Percentiles rank a stretch among this genome's conserved stretches.
These are phyloP conservation scores for Drosophila nigrodunni DNA, from an alignment of 1,140 invertebrate species.

Conservation along the genomic window DNA sequence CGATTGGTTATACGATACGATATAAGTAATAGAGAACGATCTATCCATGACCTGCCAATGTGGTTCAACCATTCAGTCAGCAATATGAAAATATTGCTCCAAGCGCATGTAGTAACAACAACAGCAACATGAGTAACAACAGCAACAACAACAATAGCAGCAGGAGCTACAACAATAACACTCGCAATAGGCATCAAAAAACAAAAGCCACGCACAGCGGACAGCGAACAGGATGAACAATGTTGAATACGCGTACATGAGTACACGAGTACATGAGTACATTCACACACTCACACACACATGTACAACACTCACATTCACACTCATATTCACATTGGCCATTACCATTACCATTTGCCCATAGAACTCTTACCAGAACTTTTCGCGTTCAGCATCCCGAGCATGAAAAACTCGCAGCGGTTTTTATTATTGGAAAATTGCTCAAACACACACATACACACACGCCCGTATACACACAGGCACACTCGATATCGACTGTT, in stretches of 20 bases:
- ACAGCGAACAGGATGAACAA: constrained; percentile 31
- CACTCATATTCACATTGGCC: constrained; percentile 13
- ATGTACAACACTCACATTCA: constrained; percentile 4
- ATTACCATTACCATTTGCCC: constrained; percentile 26
- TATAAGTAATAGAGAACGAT: constrained; percentile 38
- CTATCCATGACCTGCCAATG: constrained; percentile 40
- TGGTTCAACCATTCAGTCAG: constrained; percentile 38
- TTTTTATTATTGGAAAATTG: constrained; percentile 50
- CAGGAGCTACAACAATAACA: not conserved
- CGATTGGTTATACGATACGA: constrained; percentile 35
- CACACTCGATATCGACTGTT: constrained; percentile 10
- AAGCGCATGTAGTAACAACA: constrained; percentile 18
- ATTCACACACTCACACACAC: not conserved
- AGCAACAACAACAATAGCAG: not conserved
- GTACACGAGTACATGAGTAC: constrained; percentile 4
- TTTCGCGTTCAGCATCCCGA: constrained; percentile 7
- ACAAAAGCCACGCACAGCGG: constrained; percentile 33
- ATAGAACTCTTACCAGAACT: not conserved
- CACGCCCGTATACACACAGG: no score
- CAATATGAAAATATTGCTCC: constrained; percentile 45
- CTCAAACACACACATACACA: constrained; percentile 23
- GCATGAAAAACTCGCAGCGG: constrained; percentile 27
- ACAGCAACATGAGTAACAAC: not conserved
- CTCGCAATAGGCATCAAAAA: constrained; percentile 27
- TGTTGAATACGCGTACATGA: constrained; percentile 23